phyloP scores from a whole-genome alignment of 2,888 invertebrate species.

The Nemoura dubitans region DNA sequence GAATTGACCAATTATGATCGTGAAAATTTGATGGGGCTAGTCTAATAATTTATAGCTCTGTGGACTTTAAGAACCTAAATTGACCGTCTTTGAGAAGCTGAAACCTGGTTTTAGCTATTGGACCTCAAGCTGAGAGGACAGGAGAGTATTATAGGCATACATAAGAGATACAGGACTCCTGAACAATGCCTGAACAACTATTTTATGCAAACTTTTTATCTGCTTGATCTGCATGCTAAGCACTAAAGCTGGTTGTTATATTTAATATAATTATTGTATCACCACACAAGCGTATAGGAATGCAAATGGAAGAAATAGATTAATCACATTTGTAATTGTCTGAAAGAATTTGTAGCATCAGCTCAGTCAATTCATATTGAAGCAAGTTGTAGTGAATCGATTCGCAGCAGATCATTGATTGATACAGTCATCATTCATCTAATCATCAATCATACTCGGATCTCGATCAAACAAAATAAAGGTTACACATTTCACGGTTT shows the following conservation, averaged over 20 bases:
- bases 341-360: not conserved
- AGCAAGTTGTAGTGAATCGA: not conserved
- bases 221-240: not conserved
- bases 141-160: not conserved
- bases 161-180: not conserved
- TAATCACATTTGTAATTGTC: not conserved
- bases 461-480: not conserved
- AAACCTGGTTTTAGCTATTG: not conserved
- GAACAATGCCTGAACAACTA: not conserved
- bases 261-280: not conserved
- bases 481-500: not conserved
- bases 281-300: not conserved
- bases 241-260: not conserved
- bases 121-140: not conserved
- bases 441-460: not conserved
- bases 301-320: not conserved
- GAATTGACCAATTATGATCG: not conserved
- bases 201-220: not conserved
- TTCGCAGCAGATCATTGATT: not conserved
- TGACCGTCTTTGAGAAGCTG: not conserved
- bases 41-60: not conserved
- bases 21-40: not conserved
- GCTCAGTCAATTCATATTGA: not conserved
- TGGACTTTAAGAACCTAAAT: not conserved
- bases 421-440: slow-evolving; percentile 12